Percentiles rank a stretch among this genome's conserved stretches.
Conservation (phyloP, 2,797 vertebrate genomes). For the Paedocypris micromegethes region DNA sequence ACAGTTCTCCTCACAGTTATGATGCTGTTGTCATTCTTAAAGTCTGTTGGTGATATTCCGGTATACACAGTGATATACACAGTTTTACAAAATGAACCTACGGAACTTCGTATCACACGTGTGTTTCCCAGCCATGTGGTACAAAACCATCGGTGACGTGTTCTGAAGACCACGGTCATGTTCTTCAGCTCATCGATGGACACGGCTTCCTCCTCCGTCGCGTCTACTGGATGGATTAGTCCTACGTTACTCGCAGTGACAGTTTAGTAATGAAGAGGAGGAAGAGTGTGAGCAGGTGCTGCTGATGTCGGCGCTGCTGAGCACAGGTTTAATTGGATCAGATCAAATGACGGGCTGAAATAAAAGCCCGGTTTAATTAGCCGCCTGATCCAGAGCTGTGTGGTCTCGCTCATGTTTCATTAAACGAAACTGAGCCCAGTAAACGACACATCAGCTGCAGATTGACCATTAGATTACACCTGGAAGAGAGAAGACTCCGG, state of each 20-base stretch:
- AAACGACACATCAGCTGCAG: slow-evolving; percentile 40
- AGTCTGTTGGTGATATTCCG: too few species aligned
- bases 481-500: slow-evolving; percentile 24
- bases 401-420: slow-evolving; percentile 42
- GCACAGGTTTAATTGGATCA: slow-evolving; percentile 48
- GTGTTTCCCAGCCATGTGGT: too few species aligned
- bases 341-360: slow-evolving; percentile 49
- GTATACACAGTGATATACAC: too few species aligned
- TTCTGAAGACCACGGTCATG: not conserved
- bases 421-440: slow-evolving; percentile 35
- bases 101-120: too few species aligned
- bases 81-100: too few species aligned
- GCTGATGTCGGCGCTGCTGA: slow-evolving; percentile 28
- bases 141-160: too few species aligned
- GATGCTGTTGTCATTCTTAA: too few species aligned
- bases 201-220: not conserved
- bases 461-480: slow-evolving; percentile 43
- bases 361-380: slow-evolving; percentile 50
- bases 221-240: slow-evolving; percentile 31
- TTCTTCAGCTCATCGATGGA: slow-evolving; percentile 7
- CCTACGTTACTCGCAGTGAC: slow-evolving; percentile 26
- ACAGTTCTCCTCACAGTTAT: too few species aligned
- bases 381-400: slow-evolving; percentile 27
- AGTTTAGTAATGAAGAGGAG: slow-evolving; percentile 38
- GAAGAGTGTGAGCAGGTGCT: slow-evolving; percentile 42